These are phyloP conservation scores for Choristoneura fumiferana DNA, from an alignment of 1,140 invertebrate genomes.

Conservation along the genomic window DNA sequence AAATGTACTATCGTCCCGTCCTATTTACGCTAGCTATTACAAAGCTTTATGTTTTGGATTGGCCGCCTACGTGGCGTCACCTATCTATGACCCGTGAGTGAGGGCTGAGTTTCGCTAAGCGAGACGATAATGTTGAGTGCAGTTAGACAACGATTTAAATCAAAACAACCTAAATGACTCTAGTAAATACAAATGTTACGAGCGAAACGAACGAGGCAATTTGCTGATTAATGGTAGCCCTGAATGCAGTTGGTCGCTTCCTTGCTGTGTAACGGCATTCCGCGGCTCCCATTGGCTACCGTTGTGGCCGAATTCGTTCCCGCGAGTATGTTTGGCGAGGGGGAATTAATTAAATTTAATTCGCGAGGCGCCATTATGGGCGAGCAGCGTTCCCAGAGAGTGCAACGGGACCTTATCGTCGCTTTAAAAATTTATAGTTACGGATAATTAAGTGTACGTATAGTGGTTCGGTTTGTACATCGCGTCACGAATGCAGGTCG, in stretches of 20 bases:
- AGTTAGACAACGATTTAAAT: neutral
- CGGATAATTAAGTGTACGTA: constrained; percentile 66
- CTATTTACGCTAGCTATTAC: neutral
- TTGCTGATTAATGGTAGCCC: neutral
- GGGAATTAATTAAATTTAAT: constrained; percentile 71
- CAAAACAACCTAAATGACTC: neutral
- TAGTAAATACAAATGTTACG: neutral
- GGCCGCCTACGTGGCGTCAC: neutral
- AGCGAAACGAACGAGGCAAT: neutral
- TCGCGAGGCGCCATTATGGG: constrained; percentile 59
- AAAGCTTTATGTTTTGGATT: neutral
- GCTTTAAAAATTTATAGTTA: constrained; percentile 73
- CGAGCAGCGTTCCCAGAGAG: constrained; percentile 46
- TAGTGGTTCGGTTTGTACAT: constrained; percentile 52
- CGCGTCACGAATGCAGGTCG: constrained; percentile 54
- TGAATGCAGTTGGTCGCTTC: neutral
- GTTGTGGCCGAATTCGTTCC: constrained; percentile 10
- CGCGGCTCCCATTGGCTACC: constrained; percentile 3
- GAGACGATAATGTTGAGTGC: neutral
- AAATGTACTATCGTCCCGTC: neutral
- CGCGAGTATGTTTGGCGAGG: constrained; percentile 33
- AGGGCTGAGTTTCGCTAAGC: neutral
- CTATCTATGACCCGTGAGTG: neutral
- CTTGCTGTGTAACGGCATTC: constrained; percentile 1
- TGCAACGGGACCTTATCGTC: constrained; percentile 68